These are phyloP conservation scores for Hylyphantes graminicola DNA, from an alignment of 1,140 invertebrate species.

Conservation along the genomic window DNA sequence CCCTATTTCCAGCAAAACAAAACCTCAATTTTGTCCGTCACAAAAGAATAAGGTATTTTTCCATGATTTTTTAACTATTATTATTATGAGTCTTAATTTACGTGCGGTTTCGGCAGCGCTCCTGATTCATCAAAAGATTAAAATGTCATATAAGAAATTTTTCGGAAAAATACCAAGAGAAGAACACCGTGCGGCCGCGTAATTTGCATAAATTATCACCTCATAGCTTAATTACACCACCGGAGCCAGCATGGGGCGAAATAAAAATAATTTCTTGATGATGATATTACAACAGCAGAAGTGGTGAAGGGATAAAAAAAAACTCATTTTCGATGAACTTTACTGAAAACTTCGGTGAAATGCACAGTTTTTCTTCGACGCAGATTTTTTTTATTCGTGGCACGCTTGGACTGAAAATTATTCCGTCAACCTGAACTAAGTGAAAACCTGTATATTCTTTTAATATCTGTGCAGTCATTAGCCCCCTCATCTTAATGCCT, in stretches of 20 bases:
- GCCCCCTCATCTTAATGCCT: constrained; percentile 45
- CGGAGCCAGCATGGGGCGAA: constrained; percentile 3
- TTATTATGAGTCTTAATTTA: constrained; percentile 44
- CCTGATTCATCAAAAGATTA: constrained; percentile 55
- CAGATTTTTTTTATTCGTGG: constrained; percentile 1
- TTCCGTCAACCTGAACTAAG: constrained; percentile 52
- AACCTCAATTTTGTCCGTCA: too few relatives aligned
- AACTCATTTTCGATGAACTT: constrained; percentile 50
- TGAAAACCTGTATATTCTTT: constrained; percentile 59
- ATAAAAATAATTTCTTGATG: constrained; percentile 58
- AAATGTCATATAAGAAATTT: constrained; percentile 61
- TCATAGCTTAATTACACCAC: constrained; percentile 59
- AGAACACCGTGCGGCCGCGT: constrained; percentile 11
- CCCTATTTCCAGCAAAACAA: too few relatives aligned
- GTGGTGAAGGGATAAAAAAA: constrained; percentile 10
- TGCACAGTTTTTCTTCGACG: neutral
- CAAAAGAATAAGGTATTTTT: too few relatives aligned
- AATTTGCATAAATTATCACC: constrained; percentile 61
- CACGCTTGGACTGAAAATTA: constrained; percentile 49
- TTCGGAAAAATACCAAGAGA: constrained; percentile 48
- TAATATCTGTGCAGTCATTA: constrained; percentile 58
- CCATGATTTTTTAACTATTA: too few relatives aligned
- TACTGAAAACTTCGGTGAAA: constrained; percentile 53
- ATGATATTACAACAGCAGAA: constrained; percentile 43
- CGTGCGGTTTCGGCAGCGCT: neutral